Percentiles rank a stretch among this genome's conserved stretches.
phyloP scores from a whole-genome alignment of 2,797 vertebrate species.

The Corythornis leucogaster region DNA sequence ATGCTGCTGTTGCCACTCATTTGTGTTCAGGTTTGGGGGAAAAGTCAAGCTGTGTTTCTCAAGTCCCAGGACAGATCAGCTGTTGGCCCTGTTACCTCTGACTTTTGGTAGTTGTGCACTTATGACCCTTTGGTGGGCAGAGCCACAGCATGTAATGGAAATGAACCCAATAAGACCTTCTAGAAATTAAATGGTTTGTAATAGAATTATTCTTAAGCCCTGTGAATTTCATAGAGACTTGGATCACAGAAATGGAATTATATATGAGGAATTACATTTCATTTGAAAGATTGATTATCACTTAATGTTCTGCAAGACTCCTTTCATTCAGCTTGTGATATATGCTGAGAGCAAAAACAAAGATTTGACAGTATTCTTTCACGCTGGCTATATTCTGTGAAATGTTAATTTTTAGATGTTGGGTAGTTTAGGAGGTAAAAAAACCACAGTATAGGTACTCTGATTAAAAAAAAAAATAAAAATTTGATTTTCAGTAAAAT shows the following conservation, averaged over 20 bases:
- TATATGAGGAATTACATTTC: not conserved
- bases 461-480: slow-evolving; percentile 24
- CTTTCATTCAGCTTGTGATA: not conserved
- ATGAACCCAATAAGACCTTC: not conserved
- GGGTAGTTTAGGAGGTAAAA: not conserved
- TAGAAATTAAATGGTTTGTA: not conserved
- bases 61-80: too few relatives aligned
- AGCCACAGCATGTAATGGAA: not conserved
- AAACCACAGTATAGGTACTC: not conserved
- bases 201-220: not conserved
- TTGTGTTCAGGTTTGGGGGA: not conserved
- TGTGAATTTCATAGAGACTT: not conserved
- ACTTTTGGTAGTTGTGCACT: not conserved
- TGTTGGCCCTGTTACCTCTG: too few relatives aligned
- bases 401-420: slow-evolving; percentile 6
- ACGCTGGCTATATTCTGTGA: not conserved
- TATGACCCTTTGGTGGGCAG: not conserved
- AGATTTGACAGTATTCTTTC: not conserved
- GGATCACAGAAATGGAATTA: not conserved
- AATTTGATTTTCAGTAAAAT: slow-evolving; percentile 33
- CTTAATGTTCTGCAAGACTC: not conserved
- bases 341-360: not conserved
- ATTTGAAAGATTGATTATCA: not conserved
- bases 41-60: not conserved
- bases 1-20: accelerated